Evolutionary conservation across 2,797 vertebrate species (phyloP).

Genomic region (Eospalax fontanierii): DNA sequence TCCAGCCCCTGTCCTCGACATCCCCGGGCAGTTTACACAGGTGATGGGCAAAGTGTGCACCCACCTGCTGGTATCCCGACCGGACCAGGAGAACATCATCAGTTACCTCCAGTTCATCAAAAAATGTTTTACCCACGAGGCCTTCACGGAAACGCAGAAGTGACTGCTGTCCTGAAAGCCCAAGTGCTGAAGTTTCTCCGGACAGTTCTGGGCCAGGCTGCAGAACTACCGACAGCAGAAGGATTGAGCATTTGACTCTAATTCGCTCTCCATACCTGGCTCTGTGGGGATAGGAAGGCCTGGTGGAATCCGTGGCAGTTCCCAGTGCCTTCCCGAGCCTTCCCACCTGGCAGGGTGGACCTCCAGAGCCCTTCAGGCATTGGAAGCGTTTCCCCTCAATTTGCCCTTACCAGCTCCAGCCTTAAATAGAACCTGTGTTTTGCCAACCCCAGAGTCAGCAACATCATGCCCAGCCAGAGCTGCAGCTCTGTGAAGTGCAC

Average conservation of each 20-base stretch:
- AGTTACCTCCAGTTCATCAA: slow-evolving; percentile 98
- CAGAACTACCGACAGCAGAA: slow-evolving; percentile 95
- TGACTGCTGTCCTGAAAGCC: slow-evolving; percentile 97
- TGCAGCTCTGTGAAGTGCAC: slow-evolving; percentile 97
- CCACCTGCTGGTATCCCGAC: slow-evolving; percentile 96
- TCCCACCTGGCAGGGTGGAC: slow-evolving; percentile 93
- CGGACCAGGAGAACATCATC: slow-evolving; percentile 98
- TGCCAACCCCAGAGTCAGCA: slow-evolving; percentile 96
- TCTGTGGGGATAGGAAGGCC: slow-evolving; percentile 96
- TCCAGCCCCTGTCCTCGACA: slow-evolving; percentile 95
- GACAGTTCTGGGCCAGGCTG: slow-evolving; percentile 95
- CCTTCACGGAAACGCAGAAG: slow-evolving; percentile 97
- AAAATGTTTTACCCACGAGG: slow-evolving; percentile 97
- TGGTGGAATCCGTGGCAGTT: slow-evolving; percentile 95
- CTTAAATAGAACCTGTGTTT: slow-evolving; percentile 97
- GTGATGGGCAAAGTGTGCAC: slow-evolving; percentile 99
- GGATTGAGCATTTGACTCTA: slow-evolving; percentile 97
- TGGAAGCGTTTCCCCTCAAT: slow-evolving; percentile 93
- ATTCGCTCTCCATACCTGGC: slow-evolving; percentile 98
- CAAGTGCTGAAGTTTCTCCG: slow-evolving; percentile 97
- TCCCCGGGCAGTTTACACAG: slow-evolving; percentile 97
- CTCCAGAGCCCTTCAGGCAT: slow-evolving; percentile 94
- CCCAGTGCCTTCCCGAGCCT: slow-evolving; percentile 94
- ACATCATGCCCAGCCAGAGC: slow-evolving; percentile 98
- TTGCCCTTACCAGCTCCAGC: slow-evolving; percentile 93